Evolutionary conservation across 2,888 invertebrate genomes (phyloP).

Genomic region (Argyresthia goedartella): DNA sequence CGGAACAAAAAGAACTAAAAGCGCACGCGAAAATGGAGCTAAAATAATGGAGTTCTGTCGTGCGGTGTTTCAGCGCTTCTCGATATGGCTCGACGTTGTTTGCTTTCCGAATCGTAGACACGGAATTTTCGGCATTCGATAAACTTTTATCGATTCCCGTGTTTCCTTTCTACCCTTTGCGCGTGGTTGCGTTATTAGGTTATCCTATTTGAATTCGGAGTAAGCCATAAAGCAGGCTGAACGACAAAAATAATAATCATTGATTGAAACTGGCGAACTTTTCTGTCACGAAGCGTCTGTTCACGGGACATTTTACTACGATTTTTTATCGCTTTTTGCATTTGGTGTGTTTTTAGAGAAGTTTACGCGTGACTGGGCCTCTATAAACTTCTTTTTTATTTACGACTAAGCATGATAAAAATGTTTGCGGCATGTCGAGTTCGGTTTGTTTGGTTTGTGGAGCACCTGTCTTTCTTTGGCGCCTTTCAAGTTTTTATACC

Average conservation of each 20-base stretch:
- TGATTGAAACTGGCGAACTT: conserved; percentile 51
- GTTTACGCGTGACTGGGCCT: conserved; percentile 33
- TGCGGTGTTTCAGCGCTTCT: conserved; percentile 19
- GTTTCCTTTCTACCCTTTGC: neutral
- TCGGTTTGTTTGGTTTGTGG: conserved; percentile 36
- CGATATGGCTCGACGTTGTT: neutral
- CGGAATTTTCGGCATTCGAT: conserved; percentile 1
- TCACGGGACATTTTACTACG: conserved; percentile 61
- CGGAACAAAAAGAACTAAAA: conserved; percentile 37
- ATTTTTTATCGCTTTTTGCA: conserved; percentile 29
- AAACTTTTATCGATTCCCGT: neutral
- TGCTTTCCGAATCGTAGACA: conserved; percentile 3
- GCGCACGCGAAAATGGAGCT: conserved; percentile 32
- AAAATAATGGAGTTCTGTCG: conserved; percentile 25
- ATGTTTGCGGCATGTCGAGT: conserved; percentile 57
- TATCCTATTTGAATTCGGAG: conserved; percentile 17
- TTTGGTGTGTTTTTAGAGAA: conserved; percentile 42
- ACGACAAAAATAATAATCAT: conserved; percentile 33
- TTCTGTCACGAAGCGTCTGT: conserved; percentile 51
- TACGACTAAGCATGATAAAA: conserved; percentile 56
- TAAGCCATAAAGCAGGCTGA: conserved; percentile 28
- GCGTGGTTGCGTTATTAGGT: conserved; percentile 37
- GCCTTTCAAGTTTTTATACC: conserved; percentile 27
- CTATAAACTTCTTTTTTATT: conserved; percentile 44
- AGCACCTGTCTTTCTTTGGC: conserved; percentile 39